phyloP scores from a whole-genome alignment of 2,797 vertebrate genomes.

The Neosilurus mollespiculum region DNA sequence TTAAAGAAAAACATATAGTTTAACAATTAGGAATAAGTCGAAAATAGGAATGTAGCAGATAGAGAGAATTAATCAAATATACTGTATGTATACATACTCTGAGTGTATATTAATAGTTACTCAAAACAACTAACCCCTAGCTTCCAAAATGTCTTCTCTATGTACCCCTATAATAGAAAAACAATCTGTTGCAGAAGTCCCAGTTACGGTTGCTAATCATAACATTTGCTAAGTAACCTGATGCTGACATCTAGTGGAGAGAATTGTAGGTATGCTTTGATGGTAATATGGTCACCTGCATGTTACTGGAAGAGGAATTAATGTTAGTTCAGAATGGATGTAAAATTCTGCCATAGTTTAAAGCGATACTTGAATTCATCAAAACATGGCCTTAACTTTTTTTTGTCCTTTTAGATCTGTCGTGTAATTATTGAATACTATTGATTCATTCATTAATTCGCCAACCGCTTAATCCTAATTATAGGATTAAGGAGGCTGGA shows the following conservation, averaged over 20 bases:
- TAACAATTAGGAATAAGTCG: background rate
- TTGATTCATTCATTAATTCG: too few species aligned
- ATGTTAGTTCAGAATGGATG: background rate
- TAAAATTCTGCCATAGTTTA: background rate
- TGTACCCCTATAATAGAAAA: background rate
- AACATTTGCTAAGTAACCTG: constrained; percentile 24
- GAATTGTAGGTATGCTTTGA: constrained; percentile 37
- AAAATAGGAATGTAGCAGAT: too few species aligned
- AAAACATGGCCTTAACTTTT: background rate
- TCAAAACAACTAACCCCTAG: background rate
- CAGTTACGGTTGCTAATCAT: background rate
- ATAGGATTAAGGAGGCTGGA: too few species aligned
- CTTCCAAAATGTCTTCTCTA: background rate
- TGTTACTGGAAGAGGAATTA: background rate
- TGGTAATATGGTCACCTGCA: background rate
- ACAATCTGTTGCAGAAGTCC: background rate
- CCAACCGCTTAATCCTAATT: too few species aligned
- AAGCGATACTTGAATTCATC: background rate
- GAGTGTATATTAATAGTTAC: background rate
- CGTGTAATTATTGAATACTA: background rate
- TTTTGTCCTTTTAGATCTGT: background rate
- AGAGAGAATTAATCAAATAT: background rate
- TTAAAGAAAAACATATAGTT: background rate
- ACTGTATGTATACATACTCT: background rate
- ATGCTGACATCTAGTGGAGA: constrained; percentile 72